Base-by-base conservation (phyloP, 2,113 vertebrate genomes). In the Todiramphus chloris region DNA sequence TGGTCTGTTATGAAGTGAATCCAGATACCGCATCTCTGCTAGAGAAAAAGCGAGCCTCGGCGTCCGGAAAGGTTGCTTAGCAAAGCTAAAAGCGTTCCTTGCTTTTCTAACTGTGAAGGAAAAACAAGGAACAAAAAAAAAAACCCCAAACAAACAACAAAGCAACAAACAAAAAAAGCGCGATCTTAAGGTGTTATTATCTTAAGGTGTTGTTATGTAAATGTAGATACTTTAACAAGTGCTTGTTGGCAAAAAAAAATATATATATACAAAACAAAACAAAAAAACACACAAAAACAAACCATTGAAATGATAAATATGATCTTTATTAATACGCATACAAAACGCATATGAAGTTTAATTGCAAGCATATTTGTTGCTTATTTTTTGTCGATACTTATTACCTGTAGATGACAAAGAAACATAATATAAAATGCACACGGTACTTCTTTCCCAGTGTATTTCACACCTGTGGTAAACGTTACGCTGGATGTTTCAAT, bases 401-500 rank as follows among this genome's bases (percentile, higher is more conserved):
- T 97, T 97, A 97, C 96, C 80, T 97, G 96, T 97, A 97, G 95
- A 90, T 97, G 91, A 97, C 89, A 96, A 97, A 96, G 88, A 95
- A 94, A 64, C 94, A 55, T 96, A 91, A 96, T 97, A 96, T 94
- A 97, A 97, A 96, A 96, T 97, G 96, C 97, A 97, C 96, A 96
- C 87, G 95, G 93, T 97, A 91, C 93, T 95, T 95, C 97, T 94
- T 93, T 97, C 96, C 97, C 95, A 97, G 96, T 98, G 97, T 98
- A 97, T 97, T 97, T 97, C 97, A 97, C 96, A 97, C 94, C 97
- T 97, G 97, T 98, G 97, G 97, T 97, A 96, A 96, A 93, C 89
- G 91, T 97, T 95, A 96, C 68, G 94, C 96, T 97, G 97, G 97
- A 97, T 97, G 96, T 97, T 97, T 97, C 96, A 94, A 25, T 97